Conservation (phyloP, 2,888 invertebrate species). For the Amaurobius ferox region DNA sequence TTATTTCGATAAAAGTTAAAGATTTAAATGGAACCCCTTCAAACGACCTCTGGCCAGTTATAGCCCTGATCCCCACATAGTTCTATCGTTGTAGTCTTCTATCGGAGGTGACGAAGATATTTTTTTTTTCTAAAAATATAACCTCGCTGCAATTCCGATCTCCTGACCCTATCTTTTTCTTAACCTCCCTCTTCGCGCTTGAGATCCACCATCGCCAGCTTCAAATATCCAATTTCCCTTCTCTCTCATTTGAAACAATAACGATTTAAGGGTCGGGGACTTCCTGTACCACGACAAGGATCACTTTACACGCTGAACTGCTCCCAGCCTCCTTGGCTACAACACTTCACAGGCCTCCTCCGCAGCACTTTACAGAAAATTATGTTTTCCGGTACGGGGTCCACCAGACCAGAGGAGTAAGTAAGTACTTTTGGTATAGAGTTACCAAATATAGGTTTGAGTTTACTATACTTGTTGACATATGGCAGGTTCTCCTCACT, state of each 20-base stretch:
- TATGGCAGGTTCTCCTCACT: no score
- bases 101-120: no score
- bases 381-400: background rate
- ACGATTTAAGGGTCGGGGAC: conserved; percentile 39
- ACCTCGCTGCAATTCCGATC: background rate
- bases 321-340: background rate
- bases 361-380: background rate
- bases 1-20: no score
- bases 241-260: conserved; percentile 36
- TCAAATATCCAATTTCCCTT: background rate
- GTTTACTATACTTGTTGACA: no score
- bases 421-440: no score
- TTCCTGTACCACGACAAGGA: conserved; percentile 21
- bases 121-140: background rate
- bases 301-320: background rate
- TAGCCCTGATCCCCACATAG: no score
- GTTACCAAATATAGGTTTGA: no score
- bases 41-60: no score
- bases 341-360: no score
- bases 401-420: no score
- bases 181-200: background rate
- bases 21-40: no score
- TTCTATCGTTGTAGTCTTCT: no score
- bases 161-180: background rate
- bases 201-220: background rate